A percentile compares a stretch with the other conserved stretches of the same genome.
Conservation (phyloP, 1,140 invertebrate species). For the Platyscapa corneri region DNA sequence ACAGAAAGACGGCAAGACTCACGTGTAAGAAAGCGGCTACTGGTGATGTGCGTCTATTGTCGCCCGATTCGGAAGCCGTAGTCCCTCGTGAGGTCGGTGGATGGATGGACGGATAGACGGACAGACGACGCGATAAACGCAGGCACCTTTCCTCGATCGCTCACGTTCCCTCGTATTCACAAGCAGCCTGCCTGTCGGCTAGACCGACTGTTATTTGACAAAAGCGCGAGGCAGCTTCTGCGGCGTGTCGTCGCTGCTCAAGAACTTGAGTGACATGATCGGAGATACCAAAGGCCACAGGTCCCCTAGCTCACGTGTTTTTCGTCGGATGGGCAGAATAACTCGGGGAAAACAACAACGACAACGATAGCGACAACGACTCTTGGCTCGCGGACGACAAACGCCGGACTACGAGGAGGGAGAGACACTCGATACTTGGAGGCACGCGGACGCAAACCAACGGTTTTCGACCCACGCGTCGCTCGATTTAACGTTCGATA, state of each 20-base stretch:
- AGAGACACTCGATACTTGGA: not conserved
- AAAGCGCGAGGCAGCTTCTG: slow-evolving; percentile 57
- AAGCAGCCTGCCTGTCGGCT: slow-evolving; percentile 23
- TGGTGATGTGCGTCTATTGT: not conserved
- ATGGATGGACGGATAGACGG: not conserved
- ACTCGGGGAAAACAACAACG: no score
- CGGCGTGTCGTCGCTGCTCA: slow-evolving; percentile 43
- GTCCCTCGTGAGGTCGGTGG: not conserved
- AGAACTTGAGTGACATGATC: slow-evolving; percentile 46
- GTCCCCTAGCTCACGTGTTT: no score
- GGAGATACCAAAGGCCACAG: not conserved
- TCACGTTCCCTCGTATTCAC: not conserved
- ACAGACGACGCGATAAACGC: no score
- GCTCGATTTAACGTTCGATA: not conserved
- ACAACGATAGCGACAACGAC: not conserved
- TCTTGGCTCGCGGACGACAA: not conserved
- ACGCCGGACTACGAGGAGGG: not conserved
- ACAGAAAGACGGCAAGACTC: not conserved
- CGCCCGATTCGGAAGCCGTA: no score
- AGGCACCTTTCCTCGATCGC: no score
- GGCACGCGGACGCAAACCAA: not conserved
- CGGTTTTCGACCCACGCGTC: not conserved
- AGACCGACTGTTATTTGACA: slow-evolving; percentile 64
- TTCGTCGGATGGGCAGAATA: no score
- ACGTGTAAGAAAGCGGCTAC: not conserved